These are phyloP conservation scores for Atrichornis clamosus DNA, from an alignment of 2,113 vertebrate species.

Conservation along the genomic window DNA sequence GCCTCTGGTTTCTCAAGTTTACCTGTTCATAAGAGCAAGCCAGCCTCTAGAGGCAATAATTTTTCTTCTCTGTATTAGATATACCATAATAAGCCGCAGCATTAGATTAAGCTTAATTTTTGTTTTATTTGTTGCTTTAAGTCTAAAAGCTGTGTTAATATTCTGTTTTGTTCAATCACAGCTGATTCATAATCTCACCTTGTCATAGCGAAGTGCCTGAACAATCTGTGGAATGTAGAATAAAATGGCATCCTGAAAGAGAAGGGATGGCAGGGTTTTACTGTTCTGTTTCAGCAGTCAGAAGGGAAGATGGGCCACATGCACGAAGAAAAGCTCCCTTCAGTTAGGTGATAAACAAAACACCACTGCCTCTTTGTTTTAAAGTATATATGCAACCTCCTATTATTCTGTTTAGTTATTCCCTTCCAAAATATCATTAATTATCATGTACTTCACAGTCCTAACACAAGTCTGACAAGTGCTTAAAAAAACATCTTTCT, in stretches of 20 bases:
- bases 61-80: not conserved
- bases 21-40: not conserved
- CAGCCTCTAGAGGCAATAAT: not conserved
- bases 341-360: not conserved
- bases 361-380: not conserved
- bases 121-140: not conserved
- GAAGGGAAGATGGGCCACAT: not conserved
- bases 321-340: not conserved
- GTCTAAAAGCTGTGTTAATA: not conserved
- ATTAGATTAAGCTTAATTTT: not conserved
- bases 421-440: not conserved
- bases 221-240: conserved; percentile 99
- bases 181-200: conserved; percentile 75
- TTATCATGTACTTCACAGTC: not conserved
- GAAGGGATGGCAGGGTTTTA: not conserved
- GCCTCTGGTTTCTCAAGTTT: not conserved
- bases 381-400: not conserved
- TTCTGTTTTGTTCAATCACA: not conserved
- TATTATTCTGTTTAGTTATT: not conserved
- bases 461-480: not conserved
- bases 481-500: not conserved
- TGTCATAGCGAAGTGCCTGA: conserved; percentile 94
- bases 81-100: not conserved
- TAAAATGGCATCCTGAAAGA: conserved; percentile 89
- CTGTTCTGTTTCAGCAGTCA: not conserved